phyloP scores from a whole-genome alignment of 2,113 vertebrate genomes.

The Equus przewalskii region DNA sequence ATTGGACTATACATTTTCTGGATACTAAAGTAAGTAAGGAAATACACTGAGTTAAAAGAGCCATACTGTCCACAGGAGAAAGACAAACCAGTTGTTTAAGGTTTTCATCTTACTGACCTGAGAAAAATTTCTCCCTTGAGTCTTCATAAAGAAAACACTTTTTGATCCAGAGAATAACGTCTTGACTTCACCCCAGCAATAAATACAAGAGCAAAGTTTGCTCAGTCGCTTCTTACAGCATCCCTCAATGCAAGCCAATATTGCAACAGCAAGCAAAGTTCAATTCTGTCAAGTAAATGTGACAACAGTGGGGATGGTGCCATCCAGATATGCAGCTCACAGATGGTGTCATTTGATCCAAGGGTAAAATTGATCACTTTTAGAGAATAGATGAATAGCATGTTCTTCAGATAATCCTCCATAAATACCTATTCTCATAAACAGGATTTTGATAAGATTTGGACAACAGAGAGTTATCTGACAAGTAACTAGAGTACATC shows the following conservation, averaged over 20 bases:
- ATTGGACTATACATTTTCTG: not conserved
- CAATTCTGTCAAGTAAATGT: conserved; percentile 56
- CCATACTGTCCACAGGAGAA: not conserved
- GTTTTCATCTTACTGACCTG: conserved; percentile 60
- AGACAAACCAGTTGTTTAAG: conserved; percentile 47
- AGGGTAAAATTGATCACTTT: conserved; percentile 33
- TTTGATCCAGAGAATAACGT: conserved; percentile 49
- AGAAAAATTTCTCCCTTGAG: conserved; percentile 58
- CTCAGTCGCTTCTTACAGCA: not conserved
- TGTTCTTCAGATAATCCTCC: not conserved
- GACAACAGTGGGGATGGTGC: conserved; percentile 45
- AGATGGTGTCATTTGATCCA: not conserved
- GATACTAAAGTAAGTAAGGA: not conserved
- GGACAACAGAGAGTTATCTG: conserved; percentile 40
- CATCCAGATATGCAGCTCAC: not conserved
- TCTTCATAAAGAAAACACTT: conserved; percentile 58
- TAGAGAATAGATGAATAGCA: not conserved
- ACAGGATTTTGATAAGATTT: conserved; percentile 50
- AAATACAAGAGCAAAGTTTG: conserved; percentile 53
- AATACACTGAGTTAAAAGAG: not conserved
- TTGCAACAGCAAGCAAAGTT: conserved; percentile 16
- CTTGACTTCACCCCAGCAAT: conserved; percentile 41
- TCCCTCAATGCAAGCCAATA: not conserved
- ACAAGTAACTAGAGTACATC: not conserved
- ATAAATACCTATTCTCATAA: conserved; percentile 35